Conservation (phyloP, 2,888 invertebrate species). For the Phengaris alcon region DNA sequence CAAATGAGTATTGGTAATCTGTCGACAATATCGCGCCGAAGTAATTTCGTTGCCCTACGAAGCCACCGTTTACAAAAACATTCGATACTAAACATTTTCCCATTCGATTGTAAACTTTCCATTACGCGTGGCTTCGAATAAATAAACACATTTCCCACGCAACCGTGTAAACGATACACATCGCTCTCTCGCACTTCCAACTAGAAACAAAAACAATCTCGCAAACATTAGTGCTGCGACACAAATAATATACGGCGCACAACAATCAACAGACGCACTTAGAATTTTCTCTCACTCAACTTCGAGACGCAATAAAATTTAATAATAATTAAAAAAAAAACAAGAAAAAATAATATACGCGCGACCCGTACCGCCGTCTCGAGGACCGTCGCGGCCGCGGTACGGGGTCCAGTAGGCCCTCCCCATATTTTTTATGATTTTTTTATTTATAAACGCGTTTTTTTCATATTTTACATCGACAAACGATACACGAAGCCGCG, state of each 20-base stretch:
- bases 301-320: conserved; percentile 67
- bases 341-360: conserved; percentile 49
- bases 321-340: conserved; percentile 51
- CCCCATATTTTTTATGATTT: conserved; percentile 57
- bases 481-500: conserved; percentile 61
- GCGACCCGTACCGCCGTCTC: conserved; percentile 52
- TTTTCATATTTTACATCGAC: conserved; percentile 56
- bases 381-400: conserved; percentile 52
- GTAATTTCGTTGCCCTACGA: conserved; percentile 20
- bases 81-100: background rate
- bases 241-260: conserved; percentile 60
- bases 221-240: conserved; percentile 47
- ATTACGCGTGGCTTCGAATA: conserved; percentile 5
- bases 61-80: background rate
- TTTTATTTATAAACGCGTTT: conserved; percentile 36
- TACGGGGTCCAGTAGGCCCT: conserved; percentile 59
- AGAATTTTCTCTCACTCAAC: conserved; percentile 58
- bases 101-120: background rate
- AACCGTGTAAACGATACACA: background rate
- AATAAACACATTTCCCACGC: conserved; percentile 26
- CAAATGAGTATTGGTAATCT: conserved; percentile 27
- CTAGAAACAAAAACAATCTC: conserved; percentile 35
- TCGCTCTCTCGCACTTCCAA: conserved; percentile 30
- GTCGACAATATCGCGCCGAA: conserved; percentile 24
- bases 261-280: conserved; percentile 74